Evolutionary conservation across 2,797 vertebrate species (phyloP).

Genomic region (Diplodus sargus): DNA sequence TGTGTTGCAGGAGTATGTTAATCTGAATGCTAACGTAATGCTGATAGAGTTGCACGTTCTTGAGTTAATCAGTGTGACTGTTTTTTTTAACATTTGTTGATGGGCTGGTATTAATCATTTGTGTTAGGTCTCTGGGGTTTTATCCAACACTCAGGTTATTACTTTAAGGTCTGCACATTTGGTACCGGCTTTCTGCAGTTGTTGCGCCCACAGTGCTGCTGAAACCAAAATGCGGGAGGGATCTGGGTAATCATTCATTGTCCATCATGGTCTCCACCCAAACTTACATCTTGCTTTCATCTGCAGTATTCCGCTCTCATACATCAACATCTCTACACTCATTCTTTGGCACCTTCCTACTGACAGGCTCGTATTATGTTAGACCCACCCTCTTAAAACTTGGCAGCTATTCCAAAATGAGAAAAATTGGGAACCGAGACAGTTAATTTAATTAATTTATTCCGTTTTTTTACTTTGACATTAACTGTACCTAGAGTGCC

Average conservation of each 20-base stretch:
- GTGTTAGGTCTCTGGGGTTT: neutral
- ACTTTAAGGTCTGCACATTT: too few relatives aligned
- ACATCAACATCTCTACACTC: neutral
- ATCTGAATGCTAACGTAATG: conserved; percentile 1
- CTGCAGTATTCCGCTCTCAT: neutral
- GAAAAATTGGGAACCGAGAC: neutral
- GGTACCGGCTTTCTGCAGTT: neutral
- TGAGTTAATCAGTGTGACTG: conserved; percentile 1
- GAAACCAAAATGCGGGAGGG: neutral
- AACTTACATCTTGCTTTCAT: neutral
- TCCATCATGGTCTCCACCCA: neutral
- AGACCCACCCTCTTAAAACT: neutral
- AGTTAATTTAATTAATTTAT: neutral
- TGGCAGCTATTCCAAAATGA: neutral
- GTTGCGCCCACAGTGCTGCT: neutral
- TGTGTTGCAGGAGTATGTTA: neutral
- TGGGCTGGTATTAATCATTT: neutral
- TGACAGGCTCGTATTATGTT: neutral
- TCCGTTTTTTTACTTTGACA: neutral
- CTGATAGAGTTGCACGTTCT: neutral
- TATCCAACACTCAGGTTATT: neutral
- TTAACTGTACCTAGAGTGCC: neutral
- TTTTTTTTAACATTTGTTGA: neutral
- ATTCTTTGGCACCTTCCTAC: neutral
- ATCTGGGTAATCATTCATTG: neutral